Evolutionary conservation across 2,888 invertebrate genomes (phyloP).

Genomic region (Acrocera orbiculus): DNA sequence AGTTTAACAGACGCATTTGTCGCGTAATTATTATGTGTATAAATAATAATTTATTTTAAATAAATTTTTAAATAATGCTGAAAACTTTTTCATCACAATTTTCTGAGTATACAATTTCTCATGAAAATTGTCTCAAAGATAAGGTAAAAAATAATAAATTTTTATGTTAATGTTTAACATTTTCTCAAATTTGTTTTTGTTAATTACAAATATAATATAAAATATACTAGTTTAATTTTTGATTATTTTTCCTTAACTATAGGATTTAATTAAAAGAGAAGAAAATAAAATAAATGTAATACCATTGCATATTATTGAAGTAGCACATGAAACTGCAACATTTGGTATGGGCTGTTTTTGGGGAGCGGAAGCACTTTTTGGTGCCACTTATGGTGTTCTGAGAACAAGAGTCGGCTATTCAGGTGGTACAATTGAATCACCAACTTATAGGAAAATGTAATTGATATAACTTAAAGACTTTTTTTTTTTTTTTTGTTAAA

Average conservation of each 20-base stretch:
- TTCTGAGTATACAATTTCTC: background rate
- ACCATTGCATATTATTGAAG: conserved; percentile 23
- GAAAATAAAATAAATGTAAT: conserved; percentile 23
- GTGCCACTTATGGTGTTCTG: conserved; percentile 48
- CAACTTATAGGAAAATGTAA: conserved; percentile 75
- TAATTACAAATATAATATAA: background rate
- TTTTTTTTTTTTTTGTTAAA: conserved; percentile 6
- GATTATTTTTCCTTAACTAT: conserved; percentile 11
- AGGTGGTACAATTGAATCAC: conserved; percentile 64
- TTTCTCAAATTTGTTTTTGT: background rate
- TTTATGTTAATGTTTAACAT: background rate
- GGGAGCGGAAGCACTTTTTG: conserved; percentile 75
- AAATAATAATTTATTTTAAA: background rate
- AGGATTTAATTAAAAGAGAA: conserved; percentile 27
- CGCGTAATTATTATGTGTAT: too few relatives aligned
- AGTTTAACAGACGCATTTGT: too few relatives aligned
- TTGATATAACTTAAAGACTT: conserved; percentile 22
- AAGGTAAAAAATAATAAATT: background rate
- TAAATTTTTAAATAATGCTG: conserved; percentile 1
- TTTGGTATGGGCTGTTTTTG: conserved; percentile 93
- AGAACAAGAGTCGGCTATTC: conserved; percentile 89
- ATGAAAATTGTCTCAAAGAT: background rate
- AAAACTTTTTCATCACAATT: conserved; percentile 2
- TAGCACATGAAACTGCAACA: conserved; percentile 40
- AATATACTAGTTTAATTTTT: background rate